Conservation (phyloP, 2,888 invertebrate genomes). For the Drosophila affinis region DNA sequence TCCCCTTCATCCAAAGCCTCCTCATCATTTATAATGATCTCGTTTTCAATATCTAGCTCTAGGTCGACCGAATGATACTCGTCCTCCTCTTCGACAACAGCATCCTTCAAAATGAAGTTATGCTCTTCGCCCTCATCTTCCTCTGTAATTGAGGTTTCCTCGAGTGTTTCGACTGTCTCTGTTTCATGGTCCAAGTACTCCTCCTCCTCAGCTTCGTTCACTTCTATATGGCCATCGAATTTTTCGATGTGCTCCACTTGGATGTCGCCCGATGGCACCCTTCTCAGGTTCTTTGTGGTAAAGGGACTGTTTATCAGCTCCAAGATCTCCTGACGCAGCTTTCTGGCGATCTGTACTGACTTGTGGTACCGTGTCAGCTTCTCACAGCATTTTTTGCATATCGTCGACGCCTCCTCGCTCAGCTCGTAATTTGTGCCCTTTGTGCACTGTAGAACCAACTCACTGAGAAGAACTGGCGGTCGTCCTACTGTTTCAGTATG, state of each 20-base stretch:
- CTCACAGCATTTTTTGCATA: slow-evolving; percentile 70
- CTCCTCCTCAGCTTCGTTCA: slow-evolving; percentile 5
- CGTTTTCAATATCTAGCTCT: slow-evolving; percentile 67
- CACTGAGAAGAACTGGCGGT: slow-evolving; percentile 66
- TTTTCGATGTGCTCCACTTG: slow-evolving; percentile 37
- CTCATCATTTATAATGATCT: slow-evolving; percentile 68
- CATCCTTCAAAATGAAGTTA: slow-evolving; percentile 42
- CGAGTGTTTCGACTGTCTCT: slow-evolving; percentile 20
- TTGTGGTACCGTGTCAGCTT: slow-evolving; percentile 69
- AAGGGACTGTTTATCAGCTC: slow-evolving; percentile 66
- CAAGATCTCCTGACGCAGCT: slow-evolving; percentile 60
- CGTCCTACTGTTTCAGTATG: slow-evolving; percentile 62
- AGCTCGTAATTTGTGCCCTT: slow-evolving; percentile 57
- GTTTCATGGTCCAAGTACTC: slow-evolving; percentile 5
- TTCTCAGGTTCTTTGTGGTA: slow-evolving; percentile 54
- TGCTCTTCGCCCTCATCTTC: slow-evolving; percentile 36
- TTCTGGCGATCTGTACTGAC: slow-evolving; percentile 65
- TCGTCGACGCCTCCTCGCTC: slow-evolving; percentile 51
- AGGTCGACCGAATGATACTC: slow-evolving; percentile 56
- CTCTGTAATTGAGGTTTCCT: slow-evolving; percentile 19
- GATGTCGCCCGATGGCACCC: slow-evolving; percentile 38
- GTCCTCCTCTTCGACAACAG: slow-evolving; percentile 45
- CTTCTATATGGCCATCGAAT: slow-evolving; percentile 40
- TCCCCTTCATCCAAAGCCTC: slow-evolving; percentile 46
- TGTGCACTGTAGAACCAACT: slow-evolving; percentile 66